Conservation (phyloP, 2,113 vertebrate genomes). For the Centropristis striata region DNA sequence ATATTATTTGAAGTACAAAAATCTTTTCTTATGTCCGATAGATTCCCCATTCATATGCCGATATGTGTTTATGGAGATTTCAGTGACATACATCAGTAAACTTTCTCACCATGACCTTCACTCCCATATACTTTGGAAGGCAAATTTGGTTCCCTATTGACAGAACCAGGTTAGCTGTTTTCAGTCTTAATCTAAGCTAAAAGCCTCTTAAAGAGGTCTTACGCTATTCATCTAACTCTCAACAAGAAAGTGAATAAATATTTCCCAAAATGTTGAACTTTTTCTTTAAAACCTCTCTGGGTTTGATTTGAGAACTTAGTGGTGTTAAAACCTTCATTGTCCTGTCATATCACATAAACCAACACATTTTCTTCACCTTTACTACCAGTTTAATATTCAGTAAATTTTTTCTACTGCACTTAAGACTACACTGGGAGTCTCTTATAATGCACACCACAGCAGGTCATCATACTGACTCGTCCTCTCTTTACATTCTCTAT, state of each 20-base stretch:
- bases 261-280: not conserved
- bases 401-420: conserved; percentile 12
- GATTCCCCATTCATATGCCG: too few relatives aligned
- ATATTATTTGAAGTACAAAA: too few relatives aligned
- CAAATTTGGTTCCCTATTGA: not conserved
- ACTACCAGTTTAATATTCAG: conserved; percentile 32
- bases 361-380: conserved; percentile 18
- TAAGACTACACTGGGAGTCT: conserved; percentile 35
- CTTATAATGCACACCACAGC: conserved; percentile 18
- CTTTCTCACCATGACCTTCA: too few relatives aligned
- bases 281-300: not conserved
- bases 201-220: not conserved
- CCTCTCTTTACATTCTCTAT: conserved; percentile 50
- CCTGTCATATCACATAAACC: conserved; percentile 5
- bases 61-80: too few relatives aligned
- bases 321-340: not conserved
- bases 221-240: not conserved
- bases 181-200: not conserved
- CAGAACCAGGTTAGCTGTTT: not conserved
- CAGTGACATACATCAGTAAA: too few relatives aligned
- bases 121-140: too few relatives aligned
- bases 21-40: too few relatives aligned
- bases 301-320: not conserved
- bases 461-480: conserved; percentile 44
- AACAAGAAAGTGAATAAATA: not conserved